A percentile compares a stretch with the other conserved stretches of the same genome.
Evolutionary conservation across 2,888 invertebrate species (phyloP).

Genomic region (Timema podura): DNA sequence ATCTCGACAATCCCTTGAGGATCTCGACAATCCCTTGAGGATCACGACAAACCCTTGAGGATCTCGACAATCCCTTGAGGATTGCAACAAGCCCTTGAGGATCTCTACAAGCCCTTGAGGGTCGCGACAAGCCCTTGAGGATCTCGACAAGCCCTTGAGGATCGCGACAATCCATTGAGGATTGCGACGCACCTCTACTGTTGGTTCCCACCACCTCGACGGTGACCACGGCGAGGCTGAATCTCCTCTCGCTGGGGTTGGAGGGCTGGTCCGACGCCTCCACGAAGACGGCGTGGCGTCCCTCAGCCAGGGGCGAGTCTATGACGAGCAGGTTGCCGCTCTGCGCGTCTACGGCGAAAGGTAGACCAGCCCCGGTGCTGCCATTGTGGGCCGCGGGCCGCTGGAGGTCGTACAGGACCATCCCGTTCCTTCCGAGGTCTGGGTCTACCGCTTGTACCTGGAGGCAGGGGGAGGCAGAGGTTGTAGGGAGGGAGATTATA

Average conservation of each 20-base stretch:
- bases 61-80: no score
- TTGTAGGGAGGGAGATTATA: no score
- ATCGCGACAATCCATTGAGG: no score
- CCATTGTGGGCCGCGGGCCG: constrained; percentile 55
- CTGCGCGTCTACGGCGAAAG: constrained; percentile 67
- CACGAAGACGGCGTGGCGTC: constrained; percentile 74
- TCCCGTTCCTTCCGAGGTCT: constrained; percentile 72
- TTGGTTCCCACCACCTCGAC: constrained; percentile 63
- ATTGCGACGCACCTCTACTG: constrained; percentile 42
- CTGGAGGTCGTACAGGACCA: constrained; percentile 70
- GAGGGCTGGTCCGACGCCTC: constrained; percentile 80
- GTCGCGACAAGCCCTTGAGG: no score
- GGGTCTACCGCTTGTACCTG: constrained; percentile 75
- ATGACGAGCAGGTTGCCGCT: constrained; percentile 64
- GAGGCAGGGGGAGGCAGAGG: not conserved
- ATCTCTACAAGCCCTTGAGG: no score
- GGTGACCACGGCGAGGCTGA: constrained; percentile 79
- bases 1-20: no score
- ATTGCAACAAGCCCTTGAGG: no score
- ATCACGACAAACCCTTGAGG: no score
- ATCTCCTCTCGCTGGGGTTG: constrained; percentile 78
- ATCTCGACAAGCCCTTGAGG: no score
- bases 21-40: no score
- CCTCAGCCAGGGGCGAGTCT: constrained; percentile 62
- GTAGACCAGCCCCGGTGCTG: constrained; percentile 50